Base-by-base conservation (phyloP, 2,888 invertebrate genomes). In the Criorhina ranunculi region DNA sequence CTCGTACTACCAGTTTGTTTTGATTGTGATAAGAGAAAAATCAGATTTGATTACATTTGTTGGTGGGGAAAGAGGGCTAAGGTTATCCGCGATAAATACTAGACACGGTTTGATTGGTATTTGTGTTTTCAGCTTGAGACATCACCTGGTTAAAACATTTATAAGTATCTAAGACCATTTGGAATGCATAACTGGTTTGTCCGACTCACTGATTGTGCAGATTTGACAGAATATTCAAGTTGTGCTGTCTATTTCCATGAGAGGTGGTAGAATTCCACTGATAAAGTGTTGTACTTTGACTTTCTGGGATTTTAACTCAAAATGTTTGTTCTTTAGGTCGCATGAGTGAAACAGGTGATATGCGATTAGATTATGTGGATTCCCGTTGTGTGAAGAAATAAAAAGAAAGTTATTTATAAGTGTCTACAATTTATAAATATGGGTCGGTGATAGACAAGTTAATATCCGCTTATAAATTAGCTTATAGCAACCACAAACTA, bases 351-450 rank as follows among this genome's bases (percentile, higher is more conserved):
- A 46, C 44, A 46, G 37, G 57, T 57, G 64, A 46, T 49, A 5
- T 24, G 24, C 12, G 75, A 75, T 75, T 46, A 75, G 75, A 75
- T 66, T 75, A 15, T 44, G 37, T 70, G 17, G 40, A 17, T 59
- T 67, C 29, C 15, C 40, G 11, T 49, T 29, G 3, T 11, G 29
- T 6, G 15, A 29, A 66, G 31, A 9, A 1, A 5, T 11, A 9
- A 24, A n/a, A 37, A n/a, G 33, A 7, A 19, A n/a, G 49, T 15
- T 37, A 12, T 29, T 37, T 64, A 6, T 37, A 37, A 60, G 12
- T 29, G 29, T 4, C 12, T 8, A 29, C 24, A n/a, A 1, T 0
- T 9, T 5, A 5, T 67, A 8, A 53, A 42, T 31, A n/a, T 17
- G 8, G 7, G 17, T 15, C 37, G 37, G 9, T 66, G 37, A 40